Evolutionary conservation across 2,797 vertebrate genomes (phyloP).

Genomic region (Crenichthys baileyi): DNA sequence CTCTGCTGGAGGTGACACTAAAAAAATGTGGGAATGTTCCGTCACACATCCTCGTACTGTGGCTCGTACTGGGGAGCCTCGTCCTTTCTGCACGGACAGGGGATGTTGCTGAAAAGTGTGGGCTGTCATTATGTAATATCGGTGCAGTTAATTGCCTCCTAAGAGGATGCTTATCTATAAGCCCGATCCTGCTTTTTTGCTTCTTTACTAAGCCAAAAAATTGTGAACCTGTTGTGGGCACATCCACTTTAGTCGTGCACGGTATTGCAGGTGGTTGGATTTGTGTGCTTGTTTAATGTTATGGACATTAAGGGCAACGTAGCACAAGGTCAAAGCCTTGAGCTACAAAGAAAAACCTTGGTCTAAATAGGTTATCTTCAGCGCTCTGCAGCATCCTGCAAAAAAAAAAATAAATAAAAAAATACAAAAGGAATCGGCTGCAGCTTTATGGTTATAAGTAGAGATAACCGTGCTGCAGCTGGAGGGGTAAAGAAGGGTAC

Average conservation of each 20-base stretch:
- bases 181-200: conserved; percentile 30
- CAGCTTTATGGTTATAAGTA: conserved; percentile 12
- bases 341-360: conserved; percentile 44
- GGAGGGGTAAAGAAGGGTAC: conserved; percentile 47
- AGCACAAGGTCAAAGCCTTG: conserved; percentile 82
- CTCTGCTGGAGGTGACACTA: conserved; percentile 39
- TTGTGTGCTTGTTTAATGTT: conserved; percentile 11
- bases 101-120: conserved; percentile 64
- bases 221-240: conserved; percentile 53
- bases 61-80: conserved; percentile 4
- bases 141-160: conserved; percentile 70
- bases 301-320: conserved; percentile 62
- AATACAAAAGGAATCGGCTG: conserved; percentile 2
- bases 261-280: conserved; percentile 6
- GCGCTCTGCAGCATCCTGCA: conserved; percentile 32
- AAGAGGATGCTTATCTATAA: conserved; percentile 44
- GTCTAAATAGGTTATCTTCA: conserved; percentile 31
- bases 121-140: conserved; percentile 75
- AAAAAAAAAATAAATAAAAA: background rate
- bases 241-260: conserved; percentile 48
- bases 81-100: conserved; percentile 41
- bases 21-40: conserved; percentile 47
- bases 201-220: conserved; percentile 22
- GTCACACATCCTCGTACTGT: conserved; percentile 27
- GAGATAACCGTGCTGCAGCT: conserved; percentile 45